phyloP scores from a whole-genome alignment of 2,888 invertebrate species.

The Zhuqinia jingwanae region DNA sequence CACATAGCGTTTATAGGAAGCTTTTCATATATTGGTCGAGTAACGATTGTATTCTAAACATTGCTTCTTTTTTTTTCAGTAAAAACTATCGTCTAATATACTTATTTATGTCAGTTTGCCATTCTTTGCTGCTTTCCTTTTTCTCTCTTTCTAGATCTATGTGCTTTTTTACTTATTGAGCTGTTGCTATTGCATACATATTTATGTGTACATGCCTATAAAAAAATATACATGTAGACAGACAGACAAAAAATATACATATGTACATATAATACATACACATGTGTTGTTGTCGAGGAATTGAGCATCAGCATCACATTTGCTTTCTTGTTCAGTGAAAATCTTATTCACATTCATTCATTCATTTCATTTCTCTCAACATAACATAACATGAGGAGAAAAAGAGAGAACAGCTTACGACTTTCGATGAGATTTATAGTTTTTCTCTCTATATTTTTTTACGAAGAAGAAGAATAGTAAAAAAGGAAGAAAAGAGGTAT shows the following conservation, averaged over 20 bases:
- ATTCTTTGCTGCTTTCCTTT: conserved; percentile 30
- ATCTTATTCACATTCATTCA: conserved; percentile 71
- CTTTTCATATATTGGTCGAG: conserved; percentile 69
- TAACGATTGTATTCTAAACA: conserved; percentile 67
- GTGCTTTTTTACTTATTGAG: neutral
- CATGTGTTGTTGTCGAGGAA: conserved; percentile 4
- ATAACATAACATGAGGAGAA: no score
- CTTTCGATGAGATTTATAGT: conserved; percentile 55
- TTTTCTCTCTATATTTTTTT: conserved; percentile 30
- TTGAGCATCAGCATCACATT: conserved; percentile 57
- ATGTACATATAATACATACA: neutral
- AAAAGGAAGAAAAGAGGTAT: conserved; percentile 44
- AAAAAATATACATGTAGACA: no score
- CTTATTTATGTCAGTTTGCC: conserved; percentile 62
- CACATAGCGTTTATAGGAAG: conserved; percentile 64
- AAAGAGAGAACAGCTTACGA: conserved; percentile 28
- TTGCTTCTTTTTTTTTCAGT: conserved; percentile 18
- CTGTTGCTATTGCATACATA: neutral
- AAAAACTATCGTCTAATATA: conserved; percentile 14
- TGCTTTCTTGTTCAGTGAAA: conserved; percentile 49
- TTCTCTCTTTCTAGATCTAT: neutral
- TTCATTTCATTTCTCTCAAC: conserved; percentile 44
- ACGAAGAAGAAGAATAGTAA: neutral
- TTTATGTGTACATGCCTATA: neutral
- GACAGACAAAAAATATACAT: no score